These are phyloP conservation scores for Albula goreensis DNA, from an alignment of 2,113 vertebrate genomes.

Conservation along the genomic window DNA sequence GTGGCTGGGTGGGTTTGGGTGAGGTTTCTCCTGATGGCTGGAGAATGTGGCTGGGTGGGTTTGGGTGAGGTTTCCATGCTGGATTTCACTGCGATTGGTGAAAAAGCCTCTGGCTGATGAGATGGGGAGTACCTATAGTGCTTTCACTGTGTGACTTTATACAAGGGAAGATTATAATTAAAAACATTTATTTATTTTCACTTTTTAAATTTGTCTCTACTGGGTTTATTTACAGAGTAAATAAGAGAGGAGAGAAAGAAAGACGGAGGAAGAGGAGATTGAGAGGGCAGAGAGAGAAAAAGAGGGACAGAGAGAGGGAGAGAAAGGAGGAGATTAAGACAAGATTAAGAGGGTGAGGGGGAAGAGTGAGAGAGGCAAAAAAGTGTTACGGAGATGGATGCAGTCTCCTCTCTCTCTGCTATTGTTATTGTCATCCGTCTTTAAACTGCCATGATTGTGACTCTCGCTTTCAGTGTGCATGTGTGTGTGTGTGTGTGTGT, in stretches of 20 bases:
- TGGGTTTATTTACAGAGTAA: conserved; percentile 27
- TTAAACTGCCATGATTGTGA: conserved; percentile 70
- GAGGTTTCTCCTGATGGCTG: no score
- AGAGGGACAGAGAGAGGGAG: background rate
- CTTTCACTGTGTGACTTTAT: background rate
- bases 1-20: background rate
- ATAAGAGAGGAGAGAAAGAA: background rate
- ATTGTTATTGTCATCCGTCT: conserved; percentile 50
- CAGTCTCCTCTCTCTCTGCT: conserved; percentile 44
- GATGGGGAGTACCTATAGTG: background rate
- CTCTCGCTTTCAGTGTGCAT: conserved; percentile 58
- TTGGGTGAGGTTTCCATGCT: background rate
- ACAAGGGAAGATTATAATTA: background rate
- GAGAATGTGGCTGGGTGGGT: background rate
- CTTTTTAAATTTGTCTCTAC: conserved; percentile 1
- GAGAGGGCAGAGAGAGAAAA: background rate
- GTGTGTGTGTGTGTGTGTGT: conserved; percentile 25
- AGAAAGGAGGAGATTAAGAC: background rate
- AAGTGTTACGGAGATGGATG: background rate
- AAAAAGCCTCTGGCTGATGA: background rate
- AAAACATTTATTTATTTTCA: conserved; percentile 16
- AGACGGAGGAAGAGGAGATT: background rate
- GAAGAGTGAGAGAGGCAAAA: conserved; percentile 13
- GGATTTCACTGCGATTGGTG: background rate
- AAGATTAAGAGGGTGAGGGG: background rate